Evolutionary conservation across 2,888 invertebrate species (phyloP), one percentile per base, ranked within the genome.

Genomic region (Pharmacophagus antenor): DNA sequence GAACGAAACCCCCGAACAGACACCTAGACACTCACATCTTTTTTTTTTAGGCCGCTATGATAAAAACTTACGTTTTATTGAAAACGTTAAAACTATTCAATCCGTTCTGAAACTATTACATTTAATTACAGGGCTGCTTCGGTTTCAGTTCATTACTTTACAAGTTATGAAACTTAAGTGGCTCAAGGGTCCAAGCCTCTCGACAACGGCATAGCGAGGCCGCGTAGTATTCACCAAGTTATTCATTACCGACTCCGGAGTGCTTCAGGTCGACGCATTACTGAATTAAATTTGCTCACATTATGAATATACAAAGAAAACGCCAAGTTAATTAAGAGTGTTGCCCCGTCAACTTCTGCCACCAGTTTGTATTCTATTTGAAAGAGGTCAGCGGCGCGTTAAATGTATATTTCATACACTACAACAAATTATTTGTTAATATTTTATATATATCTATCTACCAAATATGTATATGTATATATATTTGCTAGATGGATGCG

Each of bases 201-300:
- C 27, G 10, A 21, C 15, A 37, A 5, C 20, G 8, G 7, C 27
- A 44, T 46, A n/a, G 15, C n/a, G 27, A n/a, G n/a, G 54, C n/a
- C 20, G 18, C 18, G 20, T 12, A 23, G 22, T 23, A 25, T 54
- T 44, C 54, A 54, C 21, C 42, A 46, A 27, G 18, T 25, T 18
- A 46, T 47, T 54, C 54, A 54, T 31, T 46, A 54, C 20, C 21
- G n/a, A 17, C 48, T 48, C 22, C 49, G 10, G 27, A 15, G 46
- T 31, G 22, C 53, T 27, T 18, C n/a, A 44, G 23, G 53, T 53
- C 49, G 18, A 27, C 17, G 49, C 17, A 49, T 27, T 18, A 18
- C 20, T 53, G 44, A 53, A 53, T 44, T 53, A 25, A 53, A 44
- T 51, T 47, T 18, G 20, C 42, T 37, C 37, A n/a, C n/a, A 5